Conservation (phyloP, 2,797 vertebrate genomes). For the Urophycis tenuis region DNA sequence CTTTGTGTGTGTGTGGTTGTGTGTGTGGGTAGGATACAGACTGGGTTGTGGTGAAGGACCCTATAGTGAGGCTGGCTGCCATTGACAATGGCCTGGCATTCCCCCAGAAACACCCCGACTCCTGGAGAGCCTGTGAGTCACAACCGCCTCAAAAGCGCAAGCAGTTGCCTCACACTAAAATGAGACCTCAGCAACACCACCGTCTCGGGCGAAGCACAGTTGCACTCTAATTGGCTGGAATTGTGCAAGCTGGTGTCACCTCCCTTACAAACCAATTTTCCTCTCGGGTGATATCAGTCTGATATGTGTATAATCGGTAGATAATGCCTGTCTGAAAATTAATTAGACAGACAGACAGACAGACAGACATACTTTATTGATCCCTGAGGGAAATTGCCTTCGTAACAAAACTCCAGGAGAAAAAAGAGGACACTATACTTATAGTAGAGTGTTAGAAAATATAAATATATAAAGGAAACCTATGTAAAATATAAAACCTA, state of each 20-base stretch:
- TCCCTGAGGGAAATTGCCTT: too few relatives aligned
- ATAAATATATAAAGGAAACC: too few relatives aligned
- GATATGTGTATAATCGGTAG: background rate
- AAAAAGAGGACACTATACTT: too few relatives aligned
- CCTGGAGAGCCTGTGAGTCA: constrained; percentile 84
- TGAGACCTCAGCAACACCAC: background rate
- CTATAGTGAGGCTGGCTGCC: constrained; percentile 80
- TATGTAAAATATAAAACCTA: too few relatives aligned
- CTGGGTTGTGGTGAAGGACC: constrained; percentile 84
- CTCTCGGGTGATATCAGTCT: background rate
- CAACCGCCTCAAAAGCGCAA: background rate
- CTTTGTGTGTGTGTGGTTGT: constrained; percentile 3
- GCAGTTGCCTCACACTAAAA: background rate
- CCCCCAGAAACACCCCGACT: constrained; percentile 85
- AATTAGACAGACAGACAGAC: too few relatives aligned
- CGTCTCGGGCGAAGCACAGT: background rate
- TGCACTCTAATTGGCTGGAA: background rate
- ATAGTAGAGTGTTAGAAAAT: too few relatives aligned
- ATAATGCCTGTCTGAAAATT: too few relatives aligned
- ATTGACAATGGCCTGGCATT: constrained; percentile 88
- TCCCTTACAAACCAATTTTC: background rate
- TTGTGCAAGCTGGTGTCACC: too few relatives aligned
- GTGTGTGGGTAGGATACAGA: constrained; percentile 71
- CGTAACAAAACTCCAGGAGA: too few relatives aligned
- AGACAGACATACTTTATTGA: too few relatives aligned